Base-by-base conservation (phyloP, 2,888 invertebrate genomes). In the Acanthosepion pharaonis region DNA sequence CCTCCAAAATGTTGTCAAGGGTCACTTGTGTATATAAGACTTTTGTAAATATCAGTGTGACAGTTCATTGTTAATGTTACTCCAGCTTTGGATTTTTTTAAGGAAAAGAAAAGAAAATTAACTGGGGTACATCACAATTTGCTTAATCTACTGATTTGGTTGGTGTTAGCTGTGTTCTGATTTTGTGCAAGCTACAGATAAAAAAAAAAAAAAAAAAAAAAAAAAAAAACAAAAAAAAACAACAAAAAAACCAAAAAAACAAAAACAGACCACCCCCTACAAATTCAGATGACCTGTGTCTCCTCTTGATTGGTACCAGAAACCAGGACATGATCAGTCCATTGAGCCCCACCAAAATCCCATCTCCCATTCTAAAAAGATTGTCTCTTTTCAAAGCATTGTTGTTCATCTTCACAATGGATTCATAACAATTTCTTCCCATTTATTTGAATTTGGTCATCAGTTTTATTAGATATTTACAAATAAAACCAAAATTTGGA, bases 21-120 rank as follows among this genome's bases (percentile, higher is more conserved):
- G 78, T 78, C 78, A 78, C 11, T 78, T 78, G 18, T 78, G 78
- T 78, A 78, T 33, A 78, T 78, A 78, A 78, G 78, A 78, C 78
- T 78, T 78, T 78, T 78, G 78, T 78, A 78, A 78, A 78, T 78
- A 78, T 78, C 78, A 78, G 78, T 78, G 78, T 78, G 78, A 78
- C 78, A 78, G 28, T 78, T 78, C n/a, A 78, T 78, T 78, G 78
- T 78, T 78, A n/a, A 78, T 78, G 78, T 78, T n/a, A 78, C 78
- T 33, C 78, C 78, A n/a, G 23, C 6, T 33, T 78, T 78, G n/a
- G n/a, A 15, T 33, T 78, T 78, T 78, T 78, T 78, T n/a, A n/a
- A 78, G 78, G 11, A 78, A 78, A 28, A 78, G 20, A 64, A 64
- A 64, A 64, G 9, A 78, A n/a, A 33, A 78, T 59, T 59, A 59